phyloP scores from a whole-genome alignment of 2,888 invertebrate species.

The Drosophila diplacantha region DNA sequence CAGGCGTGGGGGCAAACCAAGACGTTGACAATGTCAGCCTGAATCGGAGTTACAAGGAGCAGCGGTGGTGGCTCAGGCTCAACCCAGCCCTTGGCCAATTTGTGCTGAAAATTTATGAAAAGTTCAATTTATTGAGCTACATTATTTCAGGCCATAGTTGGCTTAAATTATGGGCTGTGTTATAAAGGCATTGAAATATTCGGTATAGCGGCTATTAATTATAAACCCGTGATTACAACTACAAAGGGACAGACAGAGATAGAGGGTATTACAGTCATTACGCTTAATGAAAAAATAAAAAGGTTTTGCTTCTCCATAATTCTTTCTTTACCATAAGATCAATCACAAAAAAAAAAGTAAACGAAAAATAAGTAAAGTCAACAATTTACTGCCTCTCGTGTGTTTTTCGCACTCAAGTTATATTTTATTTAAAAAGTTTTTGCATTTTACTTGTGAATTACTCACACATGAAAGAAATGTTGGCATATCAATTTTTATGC shows the following conservation, averaged over 20 bases:
- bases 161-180: conserved; percentile 1
- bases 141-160: conserved; percentile 65
- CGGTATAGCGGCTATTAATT: conserved; percentile 22
- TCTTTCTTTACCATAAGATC: conserved; percentile 1
- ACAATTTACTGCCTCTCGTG: conserved; percentile 6
- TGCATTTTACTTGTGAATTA: conserved; percentile 70
- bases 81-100: conserved; percentile 58
- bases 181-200: conserved; percentile 12
- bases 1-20: conserved; percentile 41
- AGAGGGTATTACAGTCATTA: conserved; percentile 4
- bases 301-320: neutral
- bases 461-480: conserved; percentile 67
- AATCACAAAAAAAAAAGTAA: conserved; percentile 16
- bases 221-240: conserved; percentile 21
- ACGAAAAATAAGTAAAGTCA: conserved; percentile 17
- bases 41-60: conserved; percentile 13
- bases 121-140: conserved; percentile 69
- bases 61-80: neutral
- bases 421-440: conserved; percentile 70
- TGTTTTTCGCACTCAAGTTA: conserved; percentile 30
- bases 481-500: conserved; percentile 71
- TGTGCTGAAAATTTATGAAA: conserved; percentile 69
- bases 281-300: neutral
- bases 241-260: neutral
- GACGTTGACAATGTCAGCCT: conserved; percentile 65